Conservation (phyloP, 2,888 invertebrate species). For the Pardosa pseudoannulata region DNA sequence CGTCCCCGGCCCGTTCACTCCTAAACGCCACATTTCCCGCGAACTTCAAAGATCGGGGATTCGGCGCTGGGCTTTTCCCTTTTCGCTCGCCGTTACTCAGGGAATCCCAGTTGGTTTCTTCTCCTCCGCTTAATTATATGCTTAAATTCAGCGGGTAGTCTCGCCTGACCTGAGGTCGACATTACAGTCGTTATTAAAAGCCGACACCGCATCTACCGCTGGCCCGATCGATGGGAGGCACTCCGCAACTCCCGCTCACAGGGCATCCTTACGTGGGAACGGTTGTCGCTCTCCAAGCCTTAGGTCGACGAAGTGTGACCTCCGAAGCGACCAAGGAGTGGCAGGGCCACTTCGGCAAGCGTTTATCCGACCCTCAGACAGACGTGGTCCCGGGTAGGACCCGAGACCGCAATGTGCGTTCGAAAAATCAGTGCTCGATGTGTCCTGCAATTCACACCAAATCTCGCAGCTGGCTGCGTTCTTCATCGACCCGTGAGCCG, state of each 20-base stretch:
- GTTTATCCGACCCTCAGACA: conserved; percentile 77
- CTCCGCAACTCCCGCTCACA: too few species aligned
- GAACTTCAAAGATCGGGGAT: too few species aligned
- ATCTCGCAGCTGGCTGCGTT: conserved; percentile 78
- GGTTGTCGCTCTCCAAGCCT: too few species aligned
- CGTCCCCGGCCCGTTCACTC: too few species aligned
- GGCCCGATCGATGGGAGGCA: too few species aligned
- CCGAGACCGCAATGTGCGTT: conserved; percentile 78
- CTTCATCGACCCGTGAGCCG: conserved; percentile 79
- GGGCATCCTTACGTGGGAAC: too few species aligned
- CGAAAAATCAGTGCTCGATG: conserved; percentile 78
- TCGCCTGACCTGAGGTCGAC: conserved; percentile 75
- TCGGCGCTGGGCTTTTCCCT: conserved; percentile 54
- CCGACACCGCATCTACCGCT: too few species aligned
- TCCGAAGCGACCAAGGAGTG: too few species aligned
- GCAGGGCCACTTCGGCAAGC: too few species aligned
- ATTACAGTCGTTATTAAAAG: too few species aligned
- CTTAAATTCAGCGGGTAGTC: conserved; percentile 81
- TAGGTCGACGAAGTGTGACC: too few species aligned
- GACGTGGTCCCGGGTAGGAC: conserved; percentile 76
- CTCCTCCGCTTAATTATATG: conserved; percentile 85
- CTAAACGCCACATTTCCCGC: too few species aligned
- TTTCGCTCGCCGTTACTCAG: conserved; percentile 79
- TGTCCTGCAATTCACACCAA: conserved; percentile 78
- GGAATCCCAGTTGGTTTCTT: conserved; percentile 84